Conservation (phyloP, 2,113 vertebrate genomes). For the Hippocampus abdominalis region DNA sequence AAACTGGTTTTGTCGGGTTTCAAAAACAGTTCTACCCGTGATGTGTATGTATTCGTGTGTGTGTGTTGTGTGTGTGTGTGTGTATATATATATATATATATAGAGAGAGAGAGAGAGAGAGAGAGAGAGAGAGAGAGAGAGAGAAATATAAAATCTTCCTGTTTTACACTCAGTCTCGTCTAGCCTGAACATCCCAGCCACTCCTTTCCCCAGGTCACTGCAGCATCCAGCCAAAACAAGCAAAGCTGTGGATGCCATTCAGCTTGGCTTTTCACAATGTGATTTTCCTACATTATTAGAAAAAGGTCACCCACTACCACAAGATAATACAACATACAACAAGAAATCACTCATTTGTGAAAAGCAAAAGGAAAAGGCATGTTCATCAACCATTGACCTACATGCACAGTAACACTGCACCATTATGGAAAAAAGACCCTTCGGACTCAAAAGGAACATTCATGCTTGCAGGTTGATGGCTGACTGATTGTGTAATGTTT, state of each 20-base stretch:
- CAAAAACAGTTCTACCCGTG: too few species aligned
- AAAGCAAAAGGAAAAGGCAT: constrained; percentile 22
- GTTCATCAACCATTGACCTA: constrained; percentile 62
- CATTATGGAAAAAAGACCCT: constrained; percentile 66
- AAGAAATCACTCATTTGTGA: constrained; percentile 22
- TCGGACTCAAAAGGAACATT: constrained; percentile 65
- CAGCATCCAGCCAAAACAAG: constrained; percentile 31
- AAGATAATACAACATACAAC: constrained; percentile 16
- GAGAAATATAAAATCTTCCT: too few species aligned
- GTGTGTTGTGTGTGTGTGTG: too few species aligned
- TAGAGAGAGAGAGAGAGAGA: too few species aligned
- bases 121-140: too few species aligned
- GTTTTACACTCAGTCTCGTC: too few species aligned
- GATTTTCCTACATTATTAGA: constrained; percentile 11
- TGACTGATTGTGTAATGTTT: constrained; percentile 68
- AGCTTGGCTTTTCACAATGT: constrained; percentile 1
- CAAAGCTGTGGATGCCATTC: constrained; percentile 1
- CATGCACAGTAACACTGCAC: constrained; percentile 61
- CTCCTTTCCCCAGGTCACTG: constrained; percentile 1
- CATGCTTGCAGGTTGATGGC: constrained; percentile 59
- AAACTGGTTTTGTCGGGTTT: too few species aligned
- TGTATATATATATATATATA: too few species aligned
- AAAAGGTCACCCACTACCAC: constrained; percentile 22
- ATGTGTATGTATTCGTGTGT: too few species aligned
- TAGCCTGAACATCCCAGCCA: not conserved